phyloP scores from a whole-genome alignment of 2,797 vertebrate species.

The Danio tinwini region DNA sequence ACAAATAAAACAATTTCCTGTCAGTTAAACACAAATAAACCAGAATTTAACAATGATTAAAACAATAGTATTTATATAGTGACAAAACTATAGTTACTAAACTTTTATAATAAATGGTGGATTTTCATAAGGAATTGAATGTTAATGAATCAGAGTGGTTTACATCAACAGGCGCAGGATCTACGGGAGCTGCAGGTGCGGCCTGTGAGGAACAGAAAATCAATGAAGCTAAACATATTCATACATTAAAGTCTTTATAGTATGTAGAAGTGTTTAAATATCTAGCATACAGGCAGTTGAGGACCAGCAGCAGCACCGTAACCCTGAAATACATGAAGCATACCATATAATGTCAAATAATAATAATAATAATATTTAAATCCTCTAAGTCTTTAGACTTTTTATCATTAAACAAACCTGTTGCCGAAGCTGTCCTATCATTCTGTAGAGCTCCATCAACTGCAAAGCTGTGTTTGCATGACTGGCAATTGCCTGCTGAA shows the following conservation, averaged over 20 bases:
- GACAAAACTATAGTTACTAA: no score
- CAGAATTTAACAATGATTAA: no score
- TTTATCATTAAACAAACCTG: constrained; percentile 66
- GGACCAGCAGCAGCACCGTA: not conserved
- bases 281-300: constrained; percentile 13
- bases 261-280: not conserved
- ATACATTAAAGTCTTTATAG: not conserved
- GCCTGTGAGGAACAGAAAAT: constrained; percentile 30
- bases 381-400: not conserved
- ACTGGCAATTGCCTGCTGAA: constrained; percentile 64
- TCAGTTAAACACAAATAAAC: no score
- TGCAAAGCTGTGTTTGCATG: constrained; percentile 75
- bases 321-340: not conserved
- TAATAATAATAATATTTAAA: not conserved
- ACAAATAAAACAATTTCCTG: no score
- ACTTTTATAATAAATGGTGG: no score
- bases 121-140: no score
- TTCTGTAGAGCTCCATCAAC: constrained; percentile 78
- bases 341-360: not conserved
- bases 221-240: not conserved
- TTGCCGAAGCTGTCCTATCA: constrained; percentile 68
- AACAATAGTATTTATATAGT: no score
- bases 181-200: not conserved
- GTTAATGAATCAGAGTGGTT: not conserved
- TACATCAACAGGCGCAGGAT: constrained; percentile 16